A percentile compares a stretch with the other conserved stretches of the same genome.
phyloP scores from a whole-genome alignment of 2,888 invertebrate species.

The Cephonodes hylas region DNA sequence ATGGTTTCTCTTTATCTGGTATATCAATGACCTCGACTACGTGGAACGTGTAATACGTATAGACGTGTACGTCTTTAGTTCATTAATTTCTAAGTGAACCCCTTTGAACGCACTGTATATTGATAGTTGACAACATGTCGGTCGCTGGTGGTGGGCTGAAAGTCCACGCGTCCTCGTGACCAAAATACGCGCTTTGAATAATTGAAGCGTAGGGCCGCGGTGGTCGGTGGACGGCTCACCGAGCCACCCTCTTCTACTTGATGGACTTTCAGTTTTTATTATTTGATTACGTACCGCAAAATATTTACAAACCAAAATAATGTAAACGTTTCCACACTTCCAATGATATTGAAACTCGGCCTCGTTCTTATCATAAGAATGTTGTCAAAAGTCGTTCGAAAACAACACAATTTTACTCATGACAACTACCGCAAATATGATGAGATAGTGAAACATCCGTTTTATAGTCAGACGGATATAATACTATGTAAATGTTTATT shows the following conservation, averaged over 20 bases:
- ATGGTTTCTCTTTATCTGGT: conserved; percentile 20
- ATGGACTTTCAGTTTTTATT: conserved; percentile 54
- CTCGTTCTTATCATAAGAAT: conserved; percentile 4
- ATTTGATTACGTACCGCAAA: conserved; percentile 41
- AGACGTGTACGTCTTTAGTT: conserved; percentile 40
- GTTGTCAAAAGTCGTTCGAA: neutral
- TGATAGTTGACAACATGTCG: conserved; percentile 39
- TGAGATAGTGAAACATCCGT: conserved; percentile 3
- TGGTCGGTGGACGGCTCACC: conserved; percentile 35
- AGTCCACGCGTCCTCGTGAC: conserved; percentile 65
- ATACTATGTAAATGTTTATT: neutral
- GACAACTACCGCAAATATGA: conserved; percentile 2
- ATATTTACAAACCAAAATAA: conserved; percentile 25
- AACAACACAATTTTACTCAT: conserved; percentile 1
- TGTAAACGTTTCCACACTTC: neutral
- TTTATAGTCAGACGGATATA: neutral
- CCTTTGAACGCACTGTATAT: conserved; percentile 42
- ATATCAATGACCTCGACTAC: conserved; percentile 26
- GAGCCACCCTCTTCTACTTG: conserved; percentile 32
- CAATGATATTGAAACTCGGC: neutral
- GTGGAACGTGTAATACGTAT: conserved; percentile 21
- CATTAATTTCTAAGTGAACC: conserved; percentile 59
- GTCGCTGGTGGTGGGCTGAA: conserved; percentile 37
- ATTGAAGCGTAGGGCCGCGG: conserved; percentile 53
- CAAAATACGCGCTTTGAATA: conserved; percentile 75